phyloP scores from a whole-genome alignment of 1,140 invertebrate species.

The Lethrus apterus region DNA sequence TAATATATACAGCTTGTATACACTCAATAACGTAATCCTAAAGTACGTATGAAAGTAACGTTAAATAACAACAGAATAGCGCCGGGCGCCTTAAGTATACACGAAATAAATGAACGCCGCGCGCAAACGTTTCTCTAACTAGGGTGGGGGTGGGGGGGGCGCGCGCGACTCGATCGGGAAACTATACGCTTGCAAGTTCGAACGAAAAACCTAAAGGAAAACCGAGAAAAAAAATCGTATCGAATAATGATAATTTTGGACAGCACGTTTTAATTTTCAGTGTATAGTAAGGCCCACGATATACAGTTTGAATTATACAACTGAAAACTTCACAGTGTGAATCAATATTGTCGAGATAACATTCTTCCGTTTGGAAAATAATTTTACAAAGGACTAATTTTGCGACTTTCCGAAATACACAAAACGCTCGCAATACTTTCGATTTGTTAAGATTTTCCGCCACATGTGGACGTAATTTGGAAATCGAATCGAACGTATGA shows the following conservation, averaged over 20 bases:
- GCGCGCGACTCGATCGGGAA: conserved; percentile 9
- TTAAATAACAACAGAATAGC: conserved; percentile 28
- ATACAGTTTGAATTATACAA: conserved; percentile 44
- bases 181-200: conserved; percentile 20
- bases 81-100: conserved; percentile 17
- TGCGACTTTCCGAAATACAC: conserved; percentile 2
- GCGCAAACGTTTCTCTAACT: conserved; percentile 9
- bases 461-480: too few species aligned
- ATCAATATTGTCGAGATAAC: conserved; percentile 46
- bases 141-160: conserved; percentile 2
- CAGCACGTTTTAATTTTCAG: conserved; percentile 44
- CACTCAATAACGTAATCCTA: conserved; percentile 40
- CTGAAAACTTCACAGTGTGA: conserved; percentile 42
- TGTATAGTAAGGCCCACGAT: conserved; percentile 47
- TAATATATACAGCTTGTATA: conserved; percentile 43
- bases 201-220: too few species aligned
- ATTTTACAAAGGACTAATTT: conserved; percentile 29
- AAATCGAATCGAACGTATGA: too few species aligned
- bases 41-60: conserved; percentile 38
- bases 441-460: too few species aligned
- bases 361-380: conserved; percentile 40
- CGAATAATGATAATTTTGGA: conserved; percentile 41
- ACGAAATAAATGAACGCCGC: conserved; percentile 9
- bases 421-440: too few species aligned
- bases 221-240: too few species aligned